Evolutionary conservation across 2,888 invertebrate genomes (phyloP).

Genomic region (Cetonia aurata): DNA sequence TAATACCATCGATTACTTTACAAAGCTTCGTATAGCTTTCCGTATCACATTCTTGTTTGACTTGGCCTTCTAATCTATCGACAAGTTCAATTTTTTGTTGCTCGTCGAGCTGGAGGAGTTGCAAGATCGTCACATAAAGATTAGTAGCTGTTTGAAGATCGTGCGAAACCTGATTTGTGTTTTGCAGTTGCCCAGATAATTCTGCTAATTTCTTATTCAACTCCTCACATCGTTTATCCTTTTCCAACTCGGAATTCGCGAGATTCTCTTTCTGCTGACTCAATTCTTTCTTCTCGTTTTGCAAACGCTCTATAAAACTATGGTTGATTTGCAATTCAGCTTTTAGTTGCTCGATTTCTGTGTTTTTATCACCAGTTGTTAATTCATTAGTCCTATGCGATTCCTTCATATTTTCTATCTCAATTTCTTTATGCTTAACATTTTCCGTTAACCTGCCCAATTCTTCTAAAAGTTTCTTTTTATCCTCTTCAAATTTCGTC

Average conservation of each 20-base stretch:
- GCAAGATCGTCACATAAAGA: constrained; percentile 50
- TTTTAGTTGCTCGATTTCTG: constrained; percentile 53
- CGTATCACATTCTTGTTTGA: constrained; percentile 46
- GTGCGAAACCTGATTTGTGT: constrained; percentile 33
- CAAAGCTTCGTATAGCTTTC: constrained; percentile 49
- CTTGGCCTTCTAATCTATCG: constrained; percentile 56
- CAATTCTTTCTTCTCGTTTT: constrained; percentile 62
- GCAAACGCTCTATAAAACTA: constrained; percentile 59
- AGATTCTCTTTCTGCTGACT: constrained; percentile 46
- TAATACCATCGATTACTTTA: constrained; percentile 49
- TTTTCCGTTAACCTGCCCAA: constrained; percentile 16
- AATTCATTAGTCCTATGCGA: constrained; percentile 53
- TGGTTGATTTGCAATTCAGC: constrained; percentile 55
- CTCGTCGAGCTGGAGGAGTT: constrained; percentile 54
- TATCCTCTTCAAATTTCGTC: constrained; percentile 32
- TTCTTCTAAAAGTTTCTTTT: constrained; percentile 43
- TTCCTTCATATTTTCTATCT: constrained; percentile 51
- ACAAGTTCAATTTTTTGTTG: constrained; percentile 63
- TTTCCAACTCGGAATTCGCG: constrained; percentile 45
- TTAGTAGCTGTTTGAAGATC: constrained; percentile 52
- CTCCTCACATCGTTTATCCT: constrained; percentile 28
- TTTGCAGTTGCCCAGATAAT: constrained; percentile 47
- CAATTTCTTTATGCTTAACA: constrained; percentile 51
- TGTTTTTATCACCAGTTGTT: constrained; percentile 56
- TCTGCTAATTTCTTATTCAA: constrained; percentile 49